A percentile compares a stretch with the other conserved stretches of the same genome.
phyloP scores from a whole-genome alignment of 2,888 invertebrate genomes.

The Oconnorella tubifera region DNA sequence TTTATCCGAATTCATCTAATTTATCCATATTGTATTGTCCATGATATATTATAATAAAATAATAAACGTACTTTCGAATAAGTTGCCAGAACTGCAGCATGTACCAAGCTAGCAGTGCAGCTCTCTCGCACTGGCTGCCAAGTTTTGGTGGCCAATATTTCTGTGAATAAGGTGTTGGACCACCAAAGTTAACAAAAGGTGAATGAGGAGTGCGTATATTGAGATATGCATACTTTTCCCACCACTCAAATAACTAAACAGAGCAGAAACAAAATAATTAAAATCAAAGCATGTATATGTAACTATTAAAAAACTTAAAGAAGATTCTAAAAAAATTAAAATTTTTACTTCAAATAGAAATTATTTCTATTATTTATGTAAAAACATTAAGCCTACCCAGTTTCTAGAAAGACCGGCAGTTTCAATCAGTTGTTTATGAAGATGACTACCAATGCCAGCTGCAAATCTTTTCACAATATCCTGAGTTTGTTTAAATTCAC shows the following conservation, averaged over 20 bases:
- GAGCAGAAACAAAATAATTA: neutral
- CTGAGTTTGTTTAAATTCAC: slow-evolving; percentile 58
- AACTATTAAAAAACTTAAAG: too few relatives aligned
- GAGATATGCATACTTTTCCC: slow-evolving; percentile 63
- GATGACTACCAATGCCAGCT: slow-evolving; percentile 58
- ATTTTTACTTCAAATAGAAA: neutral
- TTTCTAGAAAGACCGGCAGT: slow-evolving; percentile 59
- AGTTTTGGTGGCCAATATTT: slow-evolving; percentile 43
- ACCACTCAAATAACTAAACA: slow-evolving; percentile 60
- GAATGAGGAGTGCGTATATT: slow-evolving; percentile 58
- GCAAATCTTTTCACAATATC: slow-evolving; percentile 59
- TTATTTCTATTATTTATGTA: neutral
- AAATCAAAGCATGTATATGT: too few relatives aligned
- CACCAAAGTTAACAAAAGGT: slow-evolving; percentile 61
- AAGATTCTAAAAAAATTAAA: too few relatives aligned
- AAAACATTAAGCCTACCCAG: slow-evolving; percentile 57
- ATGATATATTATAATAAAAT: too few relatives aligned
- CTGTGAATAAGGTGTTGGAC: slow-evolving; percentile 43
- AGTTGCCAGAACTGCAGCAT: slow-evolving; percentile 60
- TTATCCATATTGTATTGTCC: too few relatives aligned
- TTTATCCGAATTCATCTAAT: too few relatives aligned
- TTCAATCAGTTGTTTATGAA: slow-evolving; percentile 58
- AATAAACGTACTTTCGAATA: slow-evolving; percentile 56
- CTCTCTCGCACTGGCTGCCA: slow-evolving; percentile 49
- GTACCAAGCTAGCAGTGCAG: slow-evolving; percentile 48